Evolutionary conservation across 2,113 vertebrate genomes (phyloP), one percentile per base, ranked within the genome.

Genomic region (Felis catus): DNA sequence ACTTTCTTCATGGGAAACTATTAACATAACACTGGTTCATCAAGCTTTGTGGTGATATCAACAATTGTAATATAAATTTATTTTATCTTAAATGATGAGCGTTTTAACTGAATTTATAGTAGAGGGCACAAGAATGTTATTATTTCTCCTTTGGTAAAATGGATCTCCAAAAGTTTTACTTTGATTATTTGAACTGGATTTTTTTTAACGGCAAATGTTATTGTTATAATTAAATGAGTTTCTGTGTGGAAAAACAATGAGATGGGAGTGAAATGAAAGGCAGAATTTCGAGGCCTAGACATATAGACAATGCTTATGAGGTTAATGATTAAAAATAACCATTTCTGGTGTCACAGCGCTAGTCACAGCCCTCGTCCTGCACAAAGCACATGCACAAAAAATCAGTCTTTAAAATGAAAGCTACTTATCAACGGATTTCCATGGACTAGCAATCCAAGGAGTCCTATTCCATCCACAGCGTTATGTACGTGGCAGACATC

Each of bases 401-500:
- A 55, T 63, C 33, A n/a, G 27, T 31, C 16, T 48, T 86, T 65
- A 19, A 1, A 29, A 33, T 81, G 6, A 61, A 90, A 88, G 4
- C 9, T 45, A 27, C 7, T 83, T 45, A 39, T 23, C 51, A 65
- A 18, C 27, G 21, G 5, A 63, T 84, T 71, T 63, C 6, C 5
- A 15, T 36, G 53, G 51, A 51, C 4, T n/a, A 51, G 3, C 53
- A 53, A 65, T 33, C 13, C 18, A 58, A 80, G n/a, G 33, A 76
- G 2, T 2, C 3, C 19, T 15, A 11, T 63, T 33, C 16, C 21
- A 36, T 36, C 16, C 21, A 36, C 61, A 2, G 0, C 5, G 4
- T 68, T 4, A 5, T 53, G 5, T 23, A 71, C 23, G 13, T 74
- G 45, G 16, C 12, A 36, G 61, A 61, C 19, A 33, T 2, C 5